These are phyloP conservation scores for Bergia sp. DNA, from an alignment of 92 coral and sea anemone genomes.

Conservation along the genomic window DNA sequence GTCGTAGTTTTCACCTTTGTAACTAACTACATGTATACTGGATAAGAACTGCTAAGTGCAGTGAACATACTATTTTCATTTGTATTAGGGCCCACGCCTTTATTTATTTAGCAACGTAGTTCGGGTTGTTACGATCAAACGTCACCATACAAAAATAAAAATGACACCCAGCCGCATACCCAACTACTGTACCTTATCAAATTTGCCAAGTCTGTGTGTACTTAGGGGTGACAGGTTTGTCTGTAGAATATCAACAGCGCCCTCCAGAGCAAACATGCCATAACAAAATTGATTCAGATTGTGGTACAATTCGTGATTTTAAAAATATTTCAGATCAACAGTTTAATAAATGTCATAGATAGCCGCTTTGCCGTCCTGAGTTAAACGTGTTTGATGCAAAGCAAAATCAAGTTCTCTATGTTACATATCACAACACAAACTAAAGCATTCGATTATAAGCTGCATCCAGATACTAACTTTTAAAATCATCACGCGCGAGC, in stretches of 20 bases:
- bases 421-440: not conserved
- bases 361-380: not conserved
- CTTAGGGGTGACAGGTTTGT: not conserved
- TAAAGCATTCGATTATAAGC: no score
- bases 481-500: not conserved
- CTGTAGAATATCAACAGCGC: not conserved
- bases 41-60: no score
- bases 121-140: no score
- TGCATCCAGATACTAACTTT: not conserved
- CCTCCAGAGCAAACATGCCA: constrained; percentile 3
- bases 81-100: no score
- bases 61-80: no score
- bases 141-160: no score
- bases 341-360: not conserved
- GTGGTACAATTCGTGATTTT: not conserved
- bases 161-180: no score
- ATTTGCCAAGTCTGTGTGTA: constrained; percentile 1
- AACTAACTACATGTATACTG: no score
- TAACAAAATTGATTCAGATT: not conserved
- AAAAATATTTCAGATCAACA: not conserved
- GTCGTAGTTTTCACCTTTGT: no score
- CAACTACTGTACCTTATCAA: not conserved
- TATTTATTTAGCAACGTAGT: no score
- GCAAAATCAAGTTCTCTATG: not conserved
- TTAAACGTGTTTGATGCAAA: not conserved